Percentiles rank a stretch among this genome's conserved stretches.
These are phyloP conservation scores for Corella eumyota DNA, from an alignment of 23 tunicate genomes.

Conservation along the genomic window DNA sequence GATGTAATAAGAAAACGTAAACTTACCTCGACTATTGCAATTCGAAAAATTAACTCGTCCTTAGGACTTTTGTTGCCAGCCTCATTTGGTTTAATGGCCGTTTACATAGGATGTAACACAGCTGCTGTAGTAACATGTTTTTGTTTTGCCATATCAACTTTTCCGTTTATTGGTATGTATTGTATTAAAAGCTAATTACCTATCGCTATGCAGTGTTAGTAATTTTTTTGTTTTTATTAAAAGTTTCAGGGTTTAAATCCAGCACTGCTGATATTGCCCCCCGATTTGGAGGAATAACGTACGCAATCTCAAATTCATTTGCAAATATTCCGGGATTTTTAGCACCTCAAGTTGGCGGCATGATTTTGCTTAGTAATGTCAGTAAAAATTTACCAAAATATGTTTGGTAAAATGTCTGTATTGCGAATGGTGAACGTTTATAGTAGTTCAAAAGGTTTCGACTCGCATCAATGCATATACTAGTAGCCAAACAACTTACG, in stretches of 20 bases:
- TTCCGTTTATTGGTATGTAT: slow-evolving; percentile 33
- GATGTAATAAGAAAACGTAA: slow-evolving; percentile 13
- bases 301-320: not conserved
- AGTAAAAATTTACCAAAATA: too few relatives aligned
- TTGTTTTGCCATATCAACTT: slow-evolving; percentile 23
- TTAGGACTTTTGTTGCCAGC: slow-evolving; percentile 40
- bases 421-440: too few relatives aligned
- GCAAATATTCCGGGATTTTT: slow-evolving; percentile 4
- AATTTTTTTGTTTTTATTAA: too few relatives aligned
- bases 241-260: not conserved
- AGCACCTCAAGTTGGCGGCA: slow-evolving; percentile 4
- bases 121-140: slow-evolving; percentile 32
- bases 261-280: slow-evolving; percentile 7
- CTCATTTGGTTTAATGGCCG: slow-evolving; percentile 28
- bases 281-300: not conserved
- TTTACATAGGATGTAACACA: slow-evolving; percentile 48
- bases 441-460: too few relatives aligned
- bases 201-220: too few relatives aligned
- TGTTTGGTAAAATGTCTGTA: too few relatives aligned
- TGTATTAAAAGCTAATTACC: too few relatives aligned
- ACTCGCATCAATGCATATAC: too few relatives aligned
- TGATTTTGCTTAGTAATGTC: not conserved
- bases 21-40: slow-evolving; percentile 1
- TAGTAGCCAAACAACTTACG: too few relatives aligned
- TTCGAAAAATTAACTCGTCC: slow-evolving; percentile 37